Conservation (phyloP, 2,797 vertebrate species). For the Leptoclinus maculatus region DNA sequence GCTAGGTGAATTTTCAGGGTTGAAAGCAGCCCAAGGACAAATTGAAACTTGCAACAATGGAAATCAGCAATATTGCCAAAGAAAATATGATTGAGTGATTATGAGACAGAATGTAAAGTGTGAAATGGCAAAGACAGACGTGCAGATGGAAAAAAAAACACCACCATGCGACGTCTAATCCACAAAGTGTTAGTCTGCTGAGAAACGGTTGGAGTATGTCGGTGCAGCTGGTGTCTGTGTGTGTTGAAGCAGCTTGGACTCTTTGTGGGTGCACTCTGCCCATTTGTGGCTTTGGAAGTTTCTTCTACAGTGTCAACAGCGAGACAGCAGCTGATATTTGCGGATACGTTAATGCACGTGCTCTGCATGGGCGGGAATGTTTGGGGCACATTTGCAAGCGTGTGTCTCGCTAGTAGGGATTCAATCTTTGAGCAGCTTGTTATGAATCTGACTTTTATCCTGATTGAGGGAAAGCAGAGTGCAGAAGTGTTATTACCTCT, state of each 20-base stretch:
- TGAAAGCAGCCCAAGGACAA: constrained; percentile 18
- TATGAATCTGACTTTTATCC: neutral
- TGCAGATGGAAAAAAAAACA: neutral
- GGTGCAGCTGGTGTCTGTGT: constrained; percentile 22
- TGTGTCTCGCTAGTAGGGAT: constrained; percentile 28
- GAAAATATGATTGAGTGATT: neutral
- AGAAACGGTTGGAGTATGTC: constrained; percentile 3
- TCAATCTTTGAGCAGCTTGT: constrained; percentile 19
- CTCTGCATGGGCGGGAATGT: constrained; percentile 27
- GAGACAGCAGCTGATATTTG: constrained; percentile 23
- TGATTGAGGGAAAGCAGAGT: constrained; percentile 8
- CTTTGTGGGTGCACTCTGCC: neutral
- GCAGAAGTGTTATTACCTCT: constrained; percentile 3
- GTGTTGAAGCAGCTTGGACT: constrained; percentile 6
- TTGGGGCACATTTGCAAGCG: constrained; percentile 26
- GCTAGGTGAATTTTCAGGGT: neutral
- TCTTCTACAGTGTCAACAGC: constrained; percentile 4
- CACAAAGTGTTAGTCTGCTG: constrained; percentile 14
- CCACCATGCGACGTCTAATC: neutral
- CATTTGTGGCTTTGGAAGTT: constrained; percentile 33
- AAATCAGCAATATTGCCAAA: neutral
- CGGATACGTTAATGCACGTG: neutral
- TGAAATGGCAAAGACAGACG: neutral
- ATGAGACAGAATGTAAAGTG: neutral
- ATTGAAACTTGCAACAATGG: neutral